These are phyloP conservation scores for Lagocephalus sceleratus DNA, from an alignment of 2,797 vertebrate species.

Conservation along the genomic window DNA sequence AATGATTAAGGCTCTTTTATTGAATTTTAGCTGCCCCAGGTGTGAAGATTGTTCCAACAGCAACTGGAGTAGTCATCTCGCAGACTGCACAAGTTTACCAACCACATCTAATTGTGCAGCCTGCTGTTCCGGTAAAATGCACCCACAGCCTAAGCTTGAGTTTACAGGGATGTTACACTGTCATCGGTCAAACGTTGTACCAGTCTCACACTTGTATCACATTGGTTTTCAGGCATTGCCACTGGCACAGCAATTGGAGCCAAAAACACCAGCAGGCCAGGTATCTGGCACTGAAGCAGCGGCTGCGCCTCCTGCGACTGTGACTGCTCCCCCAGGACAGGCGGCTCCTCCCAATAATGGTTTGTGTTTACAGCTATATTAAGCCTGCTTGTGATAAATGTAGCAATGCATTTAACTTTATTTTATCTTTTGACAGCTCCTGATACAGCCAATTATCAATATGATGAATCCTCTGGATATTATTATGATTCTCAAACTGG, in stretches of 20 bases:
- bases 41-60: constrained; percentile 77
- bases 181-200: neutral
- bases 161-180: neutral
- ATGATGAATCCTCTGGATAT: constrained; percentile 96
- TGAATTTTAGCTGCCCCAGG: constrained; percentile 68
- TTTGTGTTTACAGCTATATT: constrained; percentile 21
- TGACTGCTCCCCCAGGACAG: constrained; percentile 40
- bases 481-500: constrained; percentile 95
- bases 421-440: constrained; percentile 74
- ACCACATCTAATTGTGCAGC: constrained; percentile 76
- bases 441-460: constrained; percentile 96
- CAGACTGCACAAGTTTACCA: constrained; percentile 92
- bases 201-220: neutral
- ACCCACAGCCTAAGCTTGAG: neutral
- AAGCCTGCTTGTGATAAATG: neutral
- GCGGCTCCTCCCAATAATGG: constrained; percentile 27
- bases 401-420: neutral
- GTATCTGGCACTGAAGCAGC: constrained; percentile 49
- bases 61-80: constrained; percentile 88
- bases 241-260: neutral
- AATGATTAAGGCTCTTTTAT: neutral
- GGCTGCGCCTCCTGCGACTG: constrained; percentile 35
- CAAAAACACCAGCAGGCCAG: constrained; percentile 18
- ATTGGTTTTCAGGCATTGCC: constrained; percentile 39
- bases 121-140: constrained; percentile 68